phyloP scores from a whole-genome alignment of 2,797 vertebrate genomes.

The Octomys mimax region DNA sequence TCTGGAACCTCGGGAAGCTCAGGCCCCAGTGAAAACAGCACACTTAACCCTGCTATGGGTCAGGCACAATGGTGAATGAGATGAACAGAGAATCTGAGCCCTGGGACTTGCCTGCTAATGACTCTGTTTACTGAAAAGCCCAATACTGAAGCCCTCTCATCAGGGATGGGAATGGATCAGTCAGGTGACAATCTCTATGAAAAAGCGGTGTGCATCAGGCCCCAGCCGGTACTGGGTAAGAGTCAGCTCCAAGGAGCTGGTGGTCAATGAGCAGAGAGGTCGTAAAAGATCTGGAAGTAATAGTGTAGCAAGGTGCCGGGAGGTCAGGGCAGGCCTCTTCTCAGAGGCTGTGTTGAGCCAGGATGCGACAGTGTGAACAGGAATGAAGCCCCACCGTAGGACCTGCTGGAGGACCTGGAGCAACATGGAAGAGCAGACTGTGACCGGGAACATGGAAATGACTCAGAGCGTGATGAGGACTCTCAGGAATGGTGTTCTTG shows the following conservation, averaged over 20 bases:
- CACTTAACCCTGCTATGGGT: background rate
- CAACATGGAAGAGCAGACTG: background rate
- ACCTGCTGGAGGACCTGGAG: background rate
- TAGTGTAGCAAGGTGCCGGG: accelerated
- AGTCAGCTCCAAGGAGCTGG: background rate
- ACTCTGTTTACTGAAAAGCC: conserved; percentile 22
- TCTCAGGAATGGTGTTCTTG: background rate
- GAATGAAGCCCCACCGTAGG: background rate
- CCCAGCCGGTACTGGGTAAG: background rate
- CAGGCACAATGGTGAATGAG: background rate
- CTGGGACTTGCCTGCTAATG: background rate
- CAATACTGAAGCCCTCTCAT: background rate
- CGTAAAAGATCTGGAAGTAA: background rate
- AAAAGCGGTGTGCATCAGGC: background rate
- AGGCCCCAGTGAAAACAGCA: no score
- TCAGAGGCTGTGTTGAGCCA: background rate
- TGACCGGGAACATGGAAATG: background rate
- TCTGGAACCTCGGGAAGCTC: background rate
- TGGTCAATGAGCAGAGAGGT: background rate
- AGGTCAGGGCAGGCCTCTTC: background rate
- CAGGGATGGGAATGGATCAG: background rate
- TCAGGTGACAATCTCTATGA: background rate
- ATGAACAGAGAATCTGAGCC: accelerated
- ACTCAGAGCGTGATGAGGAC: background rate
- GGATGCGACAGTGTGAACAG: no score